Base-by-base conservation (phyloP, 2,888 invertebrate genomes). In the Cordilura impudica region DNA sequence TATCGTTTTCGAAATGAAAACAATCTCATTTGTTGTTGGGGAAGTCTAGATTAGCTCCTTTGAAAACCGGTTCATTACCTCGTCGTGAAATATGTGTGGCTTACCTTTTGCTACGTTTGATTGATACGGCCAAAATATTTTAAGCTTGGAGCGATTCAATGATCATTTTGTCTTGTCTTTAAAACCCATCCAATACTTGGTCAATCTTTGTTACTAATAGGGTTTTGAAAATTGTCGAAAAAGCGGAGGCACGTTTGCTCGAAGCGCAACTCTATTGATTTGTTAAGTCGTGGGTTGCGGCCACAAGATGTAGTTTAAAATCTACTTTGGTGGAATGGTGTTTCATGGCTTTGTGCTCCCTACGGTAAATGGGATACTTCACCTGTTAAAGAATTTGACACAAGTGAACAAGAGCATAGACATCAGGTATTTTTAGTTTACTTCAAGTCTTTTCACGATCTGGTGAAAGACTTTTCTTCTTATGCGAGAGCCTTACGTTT, bases 201-300 rank as follows among this genome's bases (percentile, higher is more conserved):
- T 12, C 8, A 5, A 43, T 45, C 7, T 65, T 65, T 14, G 63
- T 72, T 1, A 43, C 73, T 12, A 74, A 74, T 31, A 23, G 65
- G 29, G 49, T 65, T 4, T n/a, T 58, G 2, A 60, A 56, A 47
- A 47, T 56, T 2, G 14, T 18, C 14, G 26, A 29, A 31, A 29
- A 21, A 18, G 43, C 29, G 56, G 31, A 2, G n/a, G 4, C 67
- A 67, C 14, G 54, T 54, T 10, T 19, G 26, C 16, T 39, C 54
- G 43, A 54, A n/a, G n/a, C n/a, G n/a, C 14, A 63, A 63, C 19
- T 31, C 63, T 18, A 49, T 29, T 1, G 63, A 63, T 18, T 18
- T 63, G n/a, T n/a, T n/a, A n/a, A n/a, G n/a, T n/a, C n/a, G n/a
- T n/a, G n/a, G n/a, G n/a, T n/a, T n/a, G n/a, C n/a, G 10, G 19